These are phyloP conservation scores for Bradynema listronoti DNA, from an alignment of 1,140 invertebrate genomes.

Conservation along the genomic window DNA sequence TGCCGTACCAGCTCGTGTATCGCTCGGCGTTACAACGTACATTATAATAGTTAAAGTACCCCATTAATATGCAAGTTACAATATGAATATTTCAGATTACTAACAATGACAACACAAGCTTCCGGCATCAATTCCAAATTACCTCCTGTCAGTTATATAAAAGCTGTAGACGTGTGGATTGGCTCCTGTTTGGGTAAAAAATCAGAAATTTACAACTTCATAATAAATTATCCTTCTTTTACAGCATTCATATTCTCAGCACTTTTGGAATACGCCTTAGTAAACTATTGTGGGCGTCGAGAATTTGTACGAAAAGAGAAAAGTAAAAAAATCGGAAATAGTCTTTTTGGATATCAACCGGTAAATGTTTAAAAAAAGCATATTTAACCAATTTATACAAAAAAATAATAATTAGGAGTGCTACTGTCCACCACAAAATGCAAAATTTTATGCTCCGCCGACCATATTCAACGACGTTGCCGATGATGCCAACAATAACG, in stretches of 20 bases:
- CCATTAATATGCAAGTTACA: too few relatives aligned
- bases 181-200: conserved; percentile 69
- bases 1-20: conserved; percentile 85
- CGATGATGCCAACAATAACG: too few relatives aligned
- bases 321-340: too few relatives aligned
- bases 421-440: too few relatives aligned
- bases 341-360: too few relatives aligned
- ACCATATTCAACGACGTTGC: too few relatives aligned
- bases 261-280: conserved; percentile 87
- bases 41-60: too few relatives aligned
- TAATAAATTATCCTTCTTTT: conserved; percentile 20
- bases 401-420: too few relatives aligned
- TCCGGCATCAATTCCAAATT: conserved; percentile 91
- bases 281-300: conserved; percentile 88
- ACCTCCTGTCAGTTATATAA: conserved; percentile 90
- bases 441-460: too few relatives aligned
- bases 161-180: conserved; percentile 92
- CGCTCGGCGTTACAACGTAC: conserved; percentile 81
- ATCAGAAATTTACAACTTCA: not conserved
- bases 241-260: conserved; percentile 92
- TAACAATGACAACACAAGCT: conserved; percentile 83
- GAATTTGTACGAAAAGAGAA: conserved; percentile 62
- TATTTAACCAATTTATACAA: too few relatives aligned
- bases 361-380: too few relatives aligned
- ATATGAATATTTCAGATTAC: conserved; percentile 60